Conservation (phyloP, 2,888 invertebrate species). For the Euplexia lucipara region DNA sequence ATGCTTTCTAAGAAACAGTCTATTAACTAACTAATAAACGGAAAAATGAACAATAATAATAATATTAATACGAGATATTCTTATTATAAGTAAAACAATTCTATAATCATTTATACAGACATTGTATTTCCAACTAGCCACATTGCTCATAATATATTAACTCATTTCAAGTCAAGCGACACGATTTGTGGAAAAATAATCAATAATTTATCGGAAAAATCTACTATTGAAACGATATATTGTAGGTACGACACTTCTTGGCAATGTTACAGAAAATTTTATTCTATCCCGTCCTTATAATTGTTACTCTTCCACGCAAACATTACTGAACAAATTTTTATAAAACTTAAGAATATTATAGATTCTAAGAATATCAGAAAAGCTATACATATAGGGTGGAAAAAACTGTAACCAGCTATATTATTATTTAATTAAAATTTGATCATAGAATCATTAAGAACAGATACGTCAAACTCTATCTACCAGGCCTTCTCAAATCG, state of each 20-base stretch:
- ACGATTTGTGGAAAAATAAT: constrained; percentile 40
- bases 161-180: constrained; percentile 18
- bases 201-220: constrained; percentile 26
- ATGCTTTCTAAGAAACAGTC: background rate
- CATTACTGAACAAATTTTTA: no score
- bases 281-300: no score
- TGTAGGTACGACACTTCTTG: constrained; percentile 17
- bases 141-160: constrained; percentile 10
- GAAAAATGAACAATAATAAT: background rate
- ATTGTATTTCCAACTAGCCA: constrained; percentile 16
- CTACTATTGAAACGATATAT: background rate
- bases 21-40: constrained; percentile 11
- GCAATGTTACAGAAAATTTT: constrained; percentile 1
- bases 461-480: no score
- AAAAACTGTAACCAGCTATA: no score
- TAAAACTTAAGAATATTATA: no score
- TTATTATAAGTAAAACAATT: constrained; percentile 4
- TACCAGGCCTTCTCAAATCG: no score
- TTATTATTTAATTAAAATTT: no score
- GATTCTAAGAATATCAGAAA: no score
- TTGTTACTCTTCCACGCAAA: no score
- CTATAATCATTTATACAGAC: background rate
- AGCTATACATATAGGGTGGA: no score
- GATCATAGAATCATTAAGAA: no score
- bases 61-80: background rate